Base-by-base conservation (phyloP, 2,113 vertebrate species). In the Thamnaconus septentrionalis region DNA sequence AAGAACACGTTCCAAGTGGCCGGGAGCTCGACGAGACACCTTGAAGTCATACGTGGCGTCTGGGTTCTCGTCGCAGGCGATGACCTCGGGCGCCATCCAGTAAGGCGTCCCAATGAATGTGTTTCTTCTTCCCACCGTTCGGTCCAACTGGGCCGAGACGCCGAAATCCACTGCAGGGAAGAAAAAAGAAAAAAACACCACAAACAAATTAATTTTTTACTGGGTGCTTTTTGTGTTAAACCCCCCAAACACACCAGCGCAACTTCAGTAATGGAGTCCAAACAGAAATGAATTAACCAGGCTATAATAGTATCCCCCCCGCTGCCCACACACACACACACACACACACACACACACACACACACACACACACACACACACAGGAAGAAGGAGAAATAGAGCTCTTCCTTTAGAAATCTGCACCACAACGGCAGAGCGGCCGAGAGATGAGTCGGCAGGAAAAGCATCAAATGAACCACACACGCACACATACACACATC, bases 21-120 rank as follows among this genome's bases (percentile, higher is more conserved):
- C 9, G 5, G 18, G 40, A 48, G 8, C 9, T 43, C 75, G 62
- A 0, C 8, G 55, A 59, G 43, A 61, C 53, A 97, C 95, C 92
- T 95, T 93, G 78, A 92, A 96, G 82, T 96, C 94, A 0, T 97
- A 97, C 0, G 94, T 94, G 61, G 94, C 93, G 0, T 94, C 91
- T 0, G 94, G 93, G 73, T 96, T 95, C 79, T 95, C 93, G 0
- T 96, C 93, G 42, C 95, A 97, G 52, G 94, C 93, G 0, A 97
- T 97, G 76, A 97, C 95, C 73, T 97, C 95, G 0, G 95, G 95
- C 0, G 95, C 95, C 95, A 97, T 97, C 95, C 95, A 97, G 69
- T 95, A 96, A 0, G 95, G 95, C 5, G 95, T 97, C 58, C 95
- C 95, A 3, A 97, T 97, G 79, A 97, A 96, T 0, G 95, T 97